Evolutionary conservation across 2,888 invertebrate genomes (phyloP).

Genomic region (Chrysodeixis includens): DNA sequence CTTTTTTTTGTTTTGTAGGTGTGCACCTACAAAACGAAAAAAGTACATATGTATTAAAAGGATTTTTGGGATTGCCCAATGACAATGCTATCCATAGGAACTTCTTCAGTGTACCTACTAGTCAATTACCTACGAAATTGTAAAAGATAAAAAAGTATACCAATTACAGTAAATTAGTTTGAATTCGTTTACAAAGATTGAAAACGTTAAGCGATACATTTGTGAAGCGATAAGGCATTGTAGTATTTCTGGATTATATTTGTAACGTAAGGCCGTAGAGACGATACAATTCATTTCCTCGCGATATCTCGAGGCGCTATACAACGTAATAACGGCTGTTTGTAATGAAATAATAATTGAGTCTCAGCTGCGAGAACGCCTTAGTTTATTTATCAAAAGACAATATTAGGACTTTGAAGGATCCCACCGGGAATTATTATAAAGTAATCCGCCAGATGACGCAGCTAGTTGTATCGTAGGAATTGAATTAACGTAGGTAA

Average conservation of each 20-base stretch:
- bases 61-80: too few relatives aligned
- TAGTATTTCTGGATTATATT: slow-evolving; percentile 28
- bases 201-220: background rate
- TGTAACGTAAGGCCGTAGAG: slow-evolving; percentile 13
- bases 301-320: slow-evolving; percentile 58
- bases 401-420: slow-evolving; percentile 70
- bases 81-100: too few relatives aligned
- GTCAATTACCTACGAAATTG: too few relatives aligned
- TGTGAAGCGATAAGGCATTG: slow-evolving; percentile 9
- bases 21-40: too few relatives aligned
- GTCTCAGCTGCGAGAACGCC: slow-evolving; percentile 66
- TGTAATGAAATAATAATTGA: slow-evolving; percentile 72
- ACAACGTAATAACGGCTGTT: slow-evolving; percentile 64
- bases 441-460: slow-evolving; percentile 54
- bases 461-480: slow-evolving; percentile 30
- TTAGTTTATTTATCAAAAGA: slow-evolving; percentile 73
- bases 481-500: slow-evolving; percentile 16
- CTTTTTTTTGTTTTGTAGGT: too few relatives aligned
- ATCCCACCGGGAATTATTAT: slow-evolving; percentile 58
- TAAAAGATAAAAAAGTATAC: too few relatives aligned
- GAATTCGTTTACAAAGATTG: background rate
- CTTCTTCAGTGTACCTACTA: too few relatives aligned
- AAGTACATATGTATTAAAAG: too few relatives aligned
- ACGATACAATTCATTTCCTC: slow-evolving; percentile 60
- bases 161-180: too few relatives aligned